Evolutionary conservation across 2,888 invertebrate species (phyloP).

Genomic region (Dasysyrphus albostriatus): DNA sequence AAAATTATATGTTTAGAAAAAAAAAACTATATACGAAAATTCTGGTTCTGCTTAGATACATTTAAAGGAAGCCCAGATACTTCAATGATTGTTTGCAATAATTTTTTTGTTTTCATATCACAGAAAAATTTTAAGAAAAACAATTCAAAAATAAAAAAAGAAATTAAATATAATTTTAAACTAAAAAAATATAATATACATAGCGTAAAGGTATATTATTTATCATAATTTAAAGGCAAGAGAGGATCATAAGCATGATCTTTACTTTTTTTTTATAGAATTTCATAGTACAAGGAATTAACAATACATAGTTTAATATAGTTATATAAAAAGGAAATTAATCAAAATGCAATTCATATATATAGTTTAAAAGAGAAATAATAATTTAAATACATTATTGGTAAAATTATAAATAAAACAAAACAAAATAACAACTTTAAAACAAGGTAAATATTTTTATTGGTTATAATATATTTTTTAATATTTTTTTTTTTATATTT

Average conservation of each 20-base stretch:
- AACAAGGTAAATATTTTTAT: slow-evolving; percentile 69
- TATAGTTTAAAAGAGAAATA: slow-evolving; percentile 36
- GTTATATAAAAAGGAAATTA: slow-evolving; percentile 45
- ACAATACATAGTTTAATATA: slow-evolving; percentile 25
- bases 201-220: slow-evolving; percentile 23
- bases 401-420: slow-evolving; percentile 50
- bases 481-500: slow-evolving; percentile 40
- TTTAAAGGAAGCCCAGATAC: slow-evolving; percentile 48
- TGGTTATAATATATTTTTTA: slow-evolving; percentile 56
- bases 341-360: slow-evolving; percentile 64
- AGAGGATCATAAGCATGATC: slow-evolving; percentile 30
- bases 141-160: slow-evolving; percentile 52
- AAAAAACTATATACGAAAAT: slow-evolving; percentile 1
- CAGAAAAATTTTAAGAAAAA: slow-evolving; percentile 78
- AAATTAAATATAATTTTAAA: slow-evolving; percentile 12
- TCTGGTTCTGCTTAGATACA: neutral
- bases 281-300: slow-evolving; percentile 1
- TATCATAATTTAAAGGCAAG: slow-evolving; percentile 54
- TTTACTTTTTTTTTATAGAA: neutral
- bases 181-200: neutral
- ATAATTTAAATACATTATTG: slow-evolving; percentile 28
- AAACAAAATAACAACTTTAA: slow-evolving; percentile 51
- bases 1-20: slow-evolving; percentile 12
- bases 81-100: slow-evolving; percentile 76
- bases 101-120: slow-evolving; percentile 76